Base-by-base conservation (phyloP, 1,140 invertebrate species). In the Drosophila auraria region DNA sequence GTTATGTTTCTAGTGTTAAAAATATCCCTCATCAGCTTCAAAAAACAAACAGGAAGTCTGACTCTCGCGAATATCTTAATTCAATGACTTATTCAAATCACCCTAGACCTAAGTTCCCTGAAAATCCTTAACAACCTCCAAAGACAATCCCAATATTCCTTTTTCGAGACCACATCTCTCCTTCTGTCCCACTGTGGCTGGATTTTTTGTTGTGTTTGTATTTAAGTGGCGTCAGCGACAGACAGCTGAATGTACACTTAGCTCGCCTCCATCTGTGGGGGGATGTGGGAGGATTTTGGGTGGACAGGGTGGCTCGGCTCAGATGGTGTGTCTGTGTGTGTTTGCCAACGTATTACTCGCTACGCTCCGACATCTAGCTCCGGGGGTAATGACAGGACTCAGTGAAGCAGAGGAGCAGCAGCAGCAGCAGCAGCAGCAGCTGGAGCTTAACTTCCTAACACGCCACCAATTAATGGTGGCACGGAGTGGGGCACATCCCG, bases 371-470 rank as follows among this genome's bases (percentile, higher is more conserved):
- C 74, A 70, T 78, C 74, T 79, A 58, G 75, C 75, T 59, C 33
- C 75, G 60, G 76, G 70, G 76, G 76, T 79, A 71, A 79, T 79
- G 76, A 78, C 76, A 73, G 70, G 47, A 73, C 70, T 51, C 68
- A 71, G 68, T 73, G 70, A 60, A 51, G 70, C 70, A 73, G 56
- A 60, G 69, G 70, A 72, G 68, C 70, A 63, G 51, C 50, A 49
- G 68, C 54, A 40, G 65, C 12, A 6, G 27, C 54, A 49, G 60
- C 45, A 49, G 49, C 70, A 75, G 74, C 72, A 68, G n/a, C n/a
- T n/a, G 63, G 73, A 79, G 77, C 77, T 79, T 79, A 79, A 79
- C 77, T 79, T 79, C 76, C 76, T 79, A 79, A 79, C 77, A 79
- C 76, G 77, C 77, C 77, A 79, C 77, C 77, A 79, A 79, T 79